phyloP scores from a whole-genome alignment of 1,140 invertebrate genomes.

The Amphibalanus amphitrite region DNA sequence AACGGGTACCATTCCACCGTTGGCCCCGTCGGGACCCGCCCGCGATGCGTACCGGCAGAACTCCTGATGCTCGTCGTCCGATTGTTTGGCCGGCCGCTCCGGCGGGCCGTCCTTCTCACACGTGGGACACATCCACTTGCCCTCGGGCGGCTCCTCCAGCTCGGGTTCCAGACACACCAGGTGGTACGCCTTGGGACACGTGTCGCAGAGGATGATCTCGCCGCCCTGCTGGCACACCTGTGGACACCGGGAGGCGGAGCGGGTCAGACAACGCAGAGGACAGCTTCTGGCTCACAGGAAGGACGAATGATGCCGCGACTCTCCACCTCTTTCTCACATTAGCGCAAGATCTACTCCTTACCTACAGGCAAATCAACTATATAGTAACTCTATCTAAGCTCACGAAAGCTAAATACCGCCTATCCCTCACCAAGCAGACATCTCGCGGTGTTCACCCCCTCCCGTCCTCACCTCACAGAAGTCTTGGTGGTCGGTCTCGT shows the following conservation, averaged over 20 bases:
- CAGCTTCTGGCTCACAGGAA: too few species aligned
- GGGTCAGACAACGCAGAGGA: too few species aligned
- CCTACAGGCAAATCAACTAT: too few species aligned
- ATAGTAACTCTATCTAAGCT: too few species aligned
- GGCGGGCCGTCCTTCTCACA: slow-evolving; percentile 47
- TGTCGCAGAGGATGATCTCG: slow-evolving; percentile 99
- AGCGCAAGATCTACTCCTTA: too few species aligned
- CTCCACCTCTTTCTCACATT: too few species aligned
- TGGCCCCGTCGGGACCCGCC: too few species aligned
- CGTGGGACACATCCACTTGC: slow-evolving; percentile 98
- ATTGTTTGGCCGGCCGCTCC: slow-evolving; percentile 22
- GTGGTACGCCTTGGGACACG: slow-evolving; percentile 95
- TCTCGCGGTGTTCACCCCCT: too few species aligned
- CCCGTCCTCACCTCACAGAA: slow-evolving; percentile 43
- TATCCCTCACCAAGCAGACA: too few species aligned
- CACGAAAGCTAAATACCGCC: too few species aligned
- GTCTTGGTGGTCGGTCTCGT: slow-evolving; percentile 90
- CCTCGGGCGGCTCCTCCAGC: slow-evolving; percentile 93
- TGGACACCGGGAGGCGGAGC: slow-evolving; percentile 36
- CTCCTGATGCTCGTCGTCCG: slow-evolving; percentile 90
- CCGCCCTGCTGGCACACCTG: slow-evolving; percentile 97
- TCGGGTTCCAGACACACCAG: slow-evolving; percentile 96
- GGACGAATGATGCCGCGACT: too few species aligned
- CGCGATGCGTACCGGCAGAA: slow-evolving; percentile 44
- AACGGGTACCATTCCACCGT: not conserved